These are phyloP conservation scores for Drymonia ruficornis DNA, from an alignment of 2,888 invertebrate genomes.

Conservation along the genomic window DNA sequence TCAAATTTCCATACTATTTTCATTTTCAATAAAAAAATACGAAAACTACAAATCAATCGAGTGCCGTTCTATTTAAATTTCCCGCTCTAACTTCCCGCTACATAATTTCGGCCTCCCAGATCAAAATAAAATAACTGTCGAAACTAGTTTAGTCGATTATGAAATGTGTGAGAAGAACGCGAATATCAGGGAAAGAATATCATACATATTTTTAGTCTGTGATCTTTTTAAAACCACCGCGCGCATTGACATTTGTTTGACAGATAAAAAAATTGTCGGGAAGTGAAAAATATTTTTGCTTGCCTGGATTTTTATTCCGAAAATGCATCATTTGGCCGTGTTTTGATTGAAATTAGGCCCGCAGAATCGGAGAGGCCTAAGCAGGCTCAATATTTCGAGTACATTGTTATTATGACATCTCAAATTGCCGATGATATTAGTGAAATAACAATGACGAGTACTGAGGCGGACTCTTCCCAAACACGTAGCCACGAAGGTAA, in stretches of 20 bases:
- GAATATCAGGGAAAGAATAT: no score
- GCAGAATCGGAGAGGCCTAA: conserved; percentile 9
- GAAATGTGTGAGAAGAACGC: no score
- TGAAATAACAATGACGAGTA: conserved; percentile 66
- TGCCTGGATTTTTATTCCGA: background rate
- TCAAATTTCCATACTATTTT: no score
- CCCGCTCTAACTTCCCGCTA: background rate
- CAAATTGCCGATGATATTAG: conserved; percentile 67
- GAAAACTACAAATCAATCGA: no score
- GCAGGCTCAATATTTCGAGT: conserved; percentile 7
- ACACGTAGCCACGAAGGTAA: conserved; percentile 74
- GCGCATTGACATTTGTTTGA: no score
- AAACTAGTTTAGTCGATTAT: no score
- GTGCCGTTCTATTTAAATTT: no score
- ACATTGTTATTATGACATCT: conserved; percentile 43
- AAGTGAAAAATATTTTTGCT: no score
- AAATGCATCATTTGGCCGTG: background rate
- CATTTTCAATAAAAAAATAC: no score
- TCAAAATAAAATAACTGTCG: background rate
- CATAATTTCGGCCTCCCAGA: background rate
- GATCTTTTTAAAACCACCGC: no score
- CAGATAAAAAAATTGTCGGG: no score
- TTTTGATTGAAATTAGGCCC: conserved; percentile 8
- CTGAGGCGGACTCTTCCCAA: conserved; percentile 74
- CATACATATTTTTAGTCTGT: no score